A percentile compares a stretch with the other conserved stretches of the same genome.
Evolutionary conservation across 1,140 invertebrate species (phyloP).

Genomic region (Polypedilum pembai): DNA sequence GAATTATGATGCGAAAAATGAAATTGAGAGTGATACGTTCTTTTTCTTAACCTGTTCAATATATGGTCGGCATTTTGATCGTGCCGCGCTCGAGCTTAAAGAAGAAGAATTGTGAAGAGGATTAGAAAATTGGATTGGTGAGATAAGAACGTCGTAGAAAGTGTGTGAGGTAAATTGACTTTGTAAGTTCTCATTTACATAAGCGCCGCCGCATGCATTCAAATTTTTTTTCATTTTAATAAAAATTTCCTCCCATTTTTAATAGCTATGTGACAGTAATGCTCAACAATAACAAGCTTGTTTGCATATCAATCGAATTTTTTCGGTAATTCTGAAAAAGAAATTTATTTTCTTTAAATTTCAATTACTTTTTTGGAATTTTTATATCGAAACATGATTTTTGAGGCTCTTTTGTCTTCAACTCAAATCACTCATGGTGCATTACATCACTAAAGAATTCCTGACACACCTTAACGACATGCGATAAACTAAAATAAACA

Average conservation of each 20-base stretch:
- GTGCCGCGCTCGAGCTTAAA: not conserved
- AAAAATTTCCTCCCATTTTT: constrained; percentile 1
- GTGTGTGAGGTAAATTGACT: constrained; percentile 26
- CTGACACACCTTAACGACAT: constrained; percentile 15
- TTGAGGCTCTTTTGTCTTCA: not conserved
- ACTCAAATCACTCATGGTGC: not conserved
- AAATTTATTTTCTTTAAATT: not conserved
- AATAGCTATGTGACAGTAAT: not conserved
- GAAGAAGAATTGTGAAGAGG: not conserved
- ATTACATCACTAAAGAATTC: constrained; percentile 2
- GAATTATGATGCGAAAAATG: not conserved
- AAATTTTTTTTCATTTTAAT: too few species aligned
- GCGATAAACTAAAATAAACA: not conserved
- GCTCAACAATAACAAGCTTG: not conserved
- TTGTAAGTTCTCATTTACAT: not conserved
- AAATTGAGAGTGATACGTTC: constrained; percentile 2
- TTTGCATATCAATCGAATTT: constrained; percentile 25
- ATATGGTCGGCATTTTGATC: not conserved
- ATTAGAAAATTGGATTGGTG: constrained; percentile 15
- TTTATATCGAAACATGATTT: not conserved
- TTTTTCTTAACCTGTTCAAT: not conserved
- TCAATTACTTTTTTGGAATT: constrained; percentile 22
- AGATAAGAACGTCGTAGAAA: not conserved
- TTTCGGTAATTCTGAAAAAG: not conserved
- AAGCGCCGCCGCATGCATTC: constrained; percentile 4